Conservation (phyloP, 2,797 vertebrate genomes). For the Chaetodon trifasciatus region DNA sequence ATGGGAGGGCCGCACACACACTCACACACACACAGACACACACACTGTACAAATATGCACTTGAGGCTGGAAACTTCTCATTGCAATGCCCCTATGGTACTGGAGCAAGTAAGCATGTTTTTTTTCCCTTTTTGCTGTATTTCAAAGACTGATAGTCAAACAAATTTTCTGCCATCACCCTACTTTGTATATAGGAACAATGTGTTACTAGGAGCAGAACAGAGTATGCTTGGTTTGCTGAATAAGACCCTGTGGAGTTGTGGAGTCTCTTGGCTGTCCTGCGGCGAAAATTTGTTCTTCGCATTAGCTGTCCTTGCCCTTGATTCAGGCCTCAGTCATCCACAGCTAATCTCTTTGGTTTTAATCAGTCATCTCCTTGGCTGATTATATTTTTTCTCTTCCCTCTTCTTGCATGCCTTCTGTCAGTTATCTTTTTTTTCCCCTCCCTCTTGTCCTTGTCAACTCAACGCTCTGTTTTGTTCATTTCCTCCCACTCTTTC, state of each 20-base stretch:
- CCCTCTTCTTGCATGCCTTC: conserved; percentile 30
- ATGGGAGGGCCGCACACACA: neutral
- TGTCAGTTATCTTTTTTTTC: conserved; percentile 26
- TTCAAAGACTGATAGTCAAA: neutral
- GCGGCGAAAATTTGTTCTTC: conserved; percentile 49
- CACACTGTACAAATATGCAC: neutral
- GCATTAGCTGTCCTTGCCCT: conserved; percentile 57
- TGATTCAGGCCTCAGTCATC: conserved; percentile 60
- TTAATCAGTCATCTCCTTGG: conserved; percentile 70
- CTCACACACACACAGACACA: conserved; percentile 8
- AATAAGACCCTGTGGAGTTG: conserved; percentile 28
- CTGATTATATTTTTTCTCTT: conserved; percentile 38
- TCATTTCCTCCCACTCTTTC: neutral
- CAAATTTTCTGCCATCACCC: neutral
- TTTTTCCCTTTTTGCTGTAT: conserved; percentile 10
- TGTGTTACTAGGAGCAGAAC: neutral
- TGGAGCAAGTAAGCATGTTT: neutral
- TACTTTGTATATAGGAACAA: conserved; percentile 20
- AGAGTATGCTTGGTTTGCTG: conserved; percentile 1
- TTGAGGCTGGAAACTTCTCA: neutral
- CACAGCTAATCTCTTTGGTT: conserved; percentile 72
- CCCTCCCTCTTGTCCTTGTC: neutral
- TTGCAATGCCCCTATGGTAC: neutral
- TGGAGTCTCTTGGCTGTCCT: conserved; percentile 44
- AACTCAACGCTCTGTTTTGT: neutral